Conservation (phyloP, 2,888 invertebrate genomes). For the Thalpophila matura region DNA sequence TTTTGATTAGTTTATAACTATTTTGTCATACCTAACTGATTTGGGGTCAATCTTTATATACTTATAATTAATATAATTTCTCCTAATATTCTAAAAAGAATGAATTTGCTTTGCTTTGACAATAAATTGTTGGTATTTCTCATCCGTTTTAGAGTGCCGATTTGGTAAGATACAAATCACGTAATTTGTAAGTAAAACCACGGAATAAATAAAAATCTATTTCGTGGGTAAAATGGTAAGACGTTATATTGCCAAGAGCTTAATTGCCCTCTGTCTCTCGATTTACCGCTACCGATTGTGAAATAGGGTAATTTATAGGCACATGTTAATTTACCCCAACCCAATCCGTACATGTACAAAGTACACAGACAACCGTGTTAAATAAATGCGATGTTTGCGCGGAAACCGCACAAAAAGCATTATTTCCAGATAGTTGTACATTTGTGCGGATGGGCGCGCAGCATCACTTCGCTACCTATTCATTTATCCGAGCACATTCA, state of each 20-base stretch:
- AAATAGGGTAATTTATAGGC: slow-evolving; percentile 43
- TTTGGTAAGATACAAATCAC: slow-evolving; percentile 41
- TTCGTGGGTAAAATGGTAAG: slow-evolving; percentile 17
- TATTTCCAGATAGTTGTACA: slow-evolving; percentile 48
- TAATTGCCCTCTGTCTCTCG: slow-evolving; percentile 48
- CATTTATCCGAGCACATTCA: slow-evolving; percentile 64
- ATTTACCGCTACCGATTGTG: slow-evolving; percentile 41
- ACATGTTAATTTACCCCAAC: slow-evolving; percentile 37
- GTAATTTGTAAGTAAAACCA: slow-evolving; percentile 43
- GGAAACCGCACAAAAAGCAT: slow-evolving; percentile 42
- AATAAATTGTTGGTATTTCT: too few species aligned
- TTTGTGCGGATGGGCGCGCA: slow-evolving; percentile 30
- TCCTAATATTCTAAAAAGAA: too few species aligned
- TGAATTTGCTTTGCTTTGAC: background rate
- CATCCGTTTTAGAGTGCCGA: too few species aligned
- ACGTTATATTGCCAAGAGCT: slow-evolving; percentile 23
- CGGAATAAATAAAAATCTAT: too few species aligned
- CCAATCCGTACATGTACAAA: slow-evolving; percentile 33
- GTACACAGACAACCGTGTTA: slow-evolving; percentile 20
- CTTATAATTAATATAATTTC: too few species aligned
- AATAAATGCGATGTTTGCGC: slow-evolving; percentile 47
- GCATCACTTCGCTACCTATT: slow-evolving; percentile 55
- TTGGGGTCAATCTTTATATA: too few species aligned
- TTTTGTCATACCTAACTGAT: too few species aligned
- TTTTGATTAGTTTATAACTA: background rate